Evolutionary conservation across 2,888 invertebrate species (phyloP), one percentile per base, ranked within the genome.

Genomic region (Callyntrura guangdongensis): DNA sequence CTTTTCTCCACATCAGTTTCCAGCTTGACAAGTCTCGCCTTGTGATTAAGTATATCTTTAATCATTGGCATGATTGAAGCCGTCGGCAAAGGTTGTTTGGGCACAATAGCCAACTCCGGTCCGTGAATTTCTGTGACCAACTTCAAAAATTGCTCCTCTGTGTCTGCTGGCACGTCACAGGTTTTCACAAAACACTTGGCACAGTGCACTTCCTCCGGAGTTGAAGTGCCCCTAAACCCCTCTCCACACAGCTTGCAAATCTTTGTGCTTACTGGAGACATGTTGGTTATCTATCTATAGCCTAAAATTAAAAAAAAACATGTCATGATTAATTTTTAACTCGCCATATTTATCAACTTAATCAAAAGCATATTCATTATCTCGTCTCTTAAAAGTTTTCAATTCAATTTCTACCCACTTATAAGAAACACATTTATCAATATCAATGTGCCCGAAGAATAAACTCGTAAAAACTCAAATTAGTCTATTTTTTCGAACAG

Each of bases 121-220:
- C 87, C 87, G 25, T 87, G 67, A 5, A 61, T 27, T 53, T 91
- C 81, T 64, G 77, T 64, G n/a, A 67, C 77, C 22, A 91, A 27
- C 56, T 84, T 61, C 14, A 86, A 25, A 79, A 91, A 91, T 14
- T 87, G 67, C 17, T 91, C 86, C 14, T 91, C 87, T 5, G 47
- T 87, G 27, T 87, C 83, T 0, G 83, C 87, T 6, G 86, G 86
- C 17, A 91, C 87, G 3, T 87, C 56, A 47, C 91, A 91, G 4
- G 69, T 56, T 5, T 59, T 64, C 49, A 91, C 91, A 49, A 59
- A 72, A 56, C 91, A 91, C 59, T 69, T 83, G 27, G 91, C 87
- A 74, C 91, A 91, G 17, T 36, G 49, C 45, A 67, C 45, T 25
- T 91, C 91, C 20, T 91, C 87, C 1, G 83, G 72, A 14, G 53